Conservation (phyloP, 2,888 invertebrate genomes). For the Stenodera caucasica region DNA sequence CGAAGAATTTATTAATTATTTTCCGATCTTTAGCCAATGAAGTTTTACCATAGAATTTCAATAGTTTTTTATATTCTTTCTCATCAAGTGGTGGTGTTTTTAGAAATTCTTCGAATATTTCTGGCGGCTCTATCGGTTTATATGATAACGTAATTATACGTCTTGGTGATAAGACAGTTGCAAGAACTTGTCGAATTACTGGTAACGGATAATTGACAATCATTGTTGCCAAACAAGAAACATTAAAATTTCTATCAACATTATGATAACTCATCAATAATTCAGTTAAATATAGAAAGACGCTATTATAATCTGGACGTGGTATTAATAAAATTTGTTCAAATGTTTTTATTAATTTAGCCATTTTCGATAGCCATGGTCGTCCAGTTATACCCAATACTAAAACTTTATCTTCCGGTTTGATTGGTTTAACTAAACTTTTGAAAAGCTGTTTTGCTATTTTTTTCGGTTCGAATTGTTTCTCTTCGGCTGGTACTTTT, state of each 20-base stretch:
- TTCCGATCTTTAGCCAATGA: slow-evolving; percentile 47
- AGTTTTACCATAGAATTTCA: slow-evolving; percentile 57
- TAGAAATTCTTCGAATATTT: slow-evolving; percentile 59
- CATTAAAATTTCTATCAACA: slow-evolving; percentile 62
- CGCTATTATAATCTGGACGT: slow-evolving; percentile 64
- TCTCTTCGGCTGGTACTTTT: slow-evolving; percentile 66
- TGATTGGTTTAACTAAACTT: slow-evolving; percentile 69
- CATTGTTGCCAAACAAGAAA: slow-evolving; percentile 61
- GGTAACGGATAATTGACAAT: slow-evolving; percentile 61
- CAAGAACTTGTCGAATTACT: slow-evolving; percentile 56
- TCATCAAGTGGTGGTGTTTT: slow-evolving; percentile 52
- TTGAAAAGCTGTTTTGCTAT: slow-evolving; percentile 70
- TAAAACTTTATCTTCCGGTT: slow-evolving; percentile 66
- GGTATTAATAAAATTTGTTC: slow-evolving; percentile 56
- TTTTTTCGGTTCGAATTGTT: slow-evolving; percentile 67
- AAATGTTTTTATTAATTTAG: slow-evolving; percentile 60
- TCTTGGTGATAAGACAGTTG: slow-evolving; percentile 55
- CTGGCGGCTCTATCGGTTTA: slow-evolving; percentile 59
- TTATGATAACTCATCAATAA: slow-evolving; percentile 64
- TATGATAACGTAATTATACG: slow-evolving; percentile 60
- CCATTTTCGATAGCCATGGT: slow-evolving; percentile 65
- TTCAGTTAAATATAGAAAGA: slow-evolving; percentile 60
- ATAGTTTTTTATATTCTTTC: slow-evolving; percentile 57
- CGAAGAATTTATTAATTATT: slow-evolving; percentile 47
- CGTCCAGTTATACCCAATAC: slow-evolving; percentile 69